Base-by-base conservation (phyloP, 2,797 vertebrate species). In the Sebastes taczanowskii region DNA sequence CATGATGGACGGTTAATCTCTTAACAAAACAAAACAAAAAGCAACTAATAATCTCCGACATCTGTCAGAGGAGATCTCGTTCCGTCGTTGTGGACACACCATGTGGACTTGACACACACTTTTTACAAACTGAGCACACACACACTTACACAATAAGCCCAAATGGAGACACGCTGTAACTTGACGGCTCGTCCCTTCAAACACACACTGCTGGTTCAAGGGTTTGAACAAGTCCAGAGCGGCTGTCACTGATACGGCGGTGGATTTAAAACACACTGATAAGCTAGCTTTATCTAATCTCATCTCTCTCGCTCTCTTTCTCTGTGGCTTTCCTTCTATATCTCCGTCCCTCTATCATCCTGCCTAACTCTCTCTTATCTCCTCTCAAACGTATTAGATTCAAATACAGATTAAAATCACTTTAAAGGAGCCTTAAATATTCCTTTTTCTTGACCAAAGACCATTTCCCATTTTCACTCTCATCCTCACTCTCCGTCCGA, bases 231-330 rank as follows among this genome's bases (percentile, higher is more conserved):
- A 84, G 87, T 90, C 78, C 79, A 67, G 77, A 71, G 77, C 25
- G 8, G 56, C 81, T 81, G 66, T 78, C 76, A 29, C 59, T 74
- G 85, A 88, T 84, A 75, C 49, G n/a, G 34, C 23, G 70, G 25
- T 68, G 84, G 78, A 79, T 85, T 86, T 86, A 81, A 83, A 69
- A 52, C 80, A 74, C 46, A 23, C 49, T 81, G 85, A 90, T 90
- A 82, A 88, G 63, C 42, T 52, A 63, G 62, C 65, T 80, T 78
- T 30, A 1, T 85, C 71, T 91, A 86, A 92, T 89, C 85, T 87
- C 61, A 78, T 86, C 75, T 77, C 66, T 71, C 10, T 53, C 30
- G 63, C 72, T 60, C 46, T 55, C 9, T 65, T 66, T 60, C 46
- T 66, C 20, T 25, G 29, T 62, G 22, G 5, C 46, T 65, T 72